A percentile compares a stretch with the other conserved stretches of the same genome.
These are phyloP conservation scores for Pseudeuparius sepicola DNA, from an alignment of 2,888 invertebrate species.

Conservation along the genomic window DNA sequence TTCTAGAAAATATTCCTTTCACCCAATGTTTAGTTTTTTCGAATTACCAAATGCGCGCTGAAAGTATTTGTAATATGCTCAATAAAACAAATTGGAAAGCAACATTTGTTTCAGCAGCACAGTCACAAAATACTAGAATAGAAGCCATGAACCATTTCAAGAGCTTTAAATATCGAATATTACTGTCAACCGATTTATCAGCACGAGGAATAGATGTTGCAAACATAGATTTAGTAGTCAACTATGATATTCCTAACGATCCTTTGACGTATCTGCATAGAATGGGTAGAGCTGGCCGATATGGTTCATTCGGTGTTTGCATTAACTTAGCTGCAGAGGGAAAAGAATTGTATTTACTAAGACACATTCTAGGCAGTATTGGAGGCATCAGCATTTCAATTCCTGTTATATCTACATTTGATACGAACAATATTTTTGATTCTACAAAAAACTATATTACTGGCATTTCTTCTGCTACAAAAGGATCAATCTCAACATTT, in stretches of 20 bases:
- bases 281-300: slow-evolving; percentile 91
- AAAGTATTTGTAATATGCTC: slow-evolving; percentile 64
- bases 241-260: slow-evolving; percentile 77
- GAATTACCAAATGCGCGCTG: slow-evolving; percentile 77
- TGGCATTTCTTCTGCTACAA: too few relatives aligned
- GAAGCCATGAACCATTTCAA: slow-evolving; percentile 68
- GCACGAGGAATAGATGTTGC: slow-evolving; percentile 92
- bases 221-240: slow-evolving; percentile 86
- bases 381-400: slow-evolving; percentile 45
- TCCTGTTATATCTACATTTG: slow-evolving; percentile 23
- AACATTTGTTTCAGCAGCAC: slow-evolving; percentile 65
- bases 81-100: slow-evolving; percentile 59
- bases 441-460: too few relatives aligned
- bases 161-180: slow-evolving; percentile 69
- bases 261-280: slow-evolving; percentile 84
- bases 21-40: slow-evolving; percentile 89
- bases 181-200: slow-evolving; percentile 84
- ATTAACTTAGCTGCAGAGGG: slow-evolving; percentile 62
- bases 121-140: slow-evolving; percentile 68
- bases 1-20: slow-evolving; percentile 65
- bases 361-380: slow-evolving; percentile 46
- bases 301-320: slow-evolving; percentile 75
- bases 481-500: too few relatives aligned
- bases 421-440: slow-evolving; percentile 13
- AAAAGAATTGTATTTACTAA: slow-evolving; percentile 51